Conservation (phyloP, 1,140 invertebrate species). For the Neodiprion virginianus region DNA sequence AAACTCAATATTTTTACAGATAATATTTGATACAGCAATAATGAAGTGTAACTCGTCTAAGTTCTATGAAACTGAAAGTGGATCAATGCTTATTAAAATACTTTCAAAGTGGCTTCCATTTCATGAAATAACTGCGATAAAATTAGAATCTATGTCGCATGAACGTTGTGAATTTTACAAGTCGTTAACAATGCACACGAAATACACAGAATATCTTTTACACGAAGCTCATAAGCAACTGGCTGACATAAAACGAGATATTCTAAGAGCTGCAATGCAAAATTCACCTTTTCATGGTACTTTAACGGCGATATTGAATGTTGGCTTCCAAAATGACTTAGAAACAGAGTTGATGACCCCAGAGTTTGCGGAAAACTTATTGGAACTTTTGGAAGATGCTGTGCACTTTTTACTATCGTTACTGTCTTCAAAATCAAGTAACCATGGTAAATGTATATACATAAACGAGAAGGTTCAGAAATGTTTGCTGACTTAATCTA, state of each 20-base stretch:
- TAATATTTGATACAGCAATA: constrained; percentile 49
- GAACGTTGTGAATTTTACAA: background rate
- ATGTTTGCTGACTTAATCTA: background rate
- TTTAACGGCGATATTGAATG: constrained; percentile 43
- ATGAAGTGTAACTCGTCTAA: constrained; percentile 60
- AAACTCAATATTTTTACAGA: constrained; percentile 31
- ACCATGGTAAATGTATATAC: constrained; percentile 35
- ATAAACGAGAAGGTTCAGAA: background rate
- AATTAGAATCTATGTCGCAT: background rate
- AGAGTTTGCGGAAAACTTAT: constrained; percentile 36
- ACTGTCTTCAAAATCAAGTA: constrained; percentile 45
- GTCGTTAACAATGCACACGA: background rate
- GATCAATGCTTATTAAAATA: constrained; percentile 57
- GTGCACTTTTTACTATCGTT: constrained; percentile 50
- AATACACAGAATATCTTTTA: constrained; percentile 38
- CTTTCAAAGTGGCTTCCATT: constrained; percentile 41
- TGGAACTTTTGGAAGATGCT: constrained; percentile 50
- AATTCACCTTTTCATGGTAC: constrained; percentile 53
- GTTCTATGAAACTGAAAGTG: constrained; percentile 64
- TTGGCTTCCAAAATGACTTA: constrained; percentile 33
- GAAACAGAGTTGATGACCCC: constrained; percentile 27
- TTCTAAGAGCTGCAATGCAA: constrained; percentile 51
- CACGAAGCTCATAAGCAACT: constrained; percentile 45
- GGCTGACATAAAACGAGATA: constrained; percentile 45
- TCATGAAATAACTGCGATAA: constrained; percentile 21